Evolutionary conservation across 1,140 invertebrate species (phyloP).

Genomic region (Cotesia typhae): DNA sequence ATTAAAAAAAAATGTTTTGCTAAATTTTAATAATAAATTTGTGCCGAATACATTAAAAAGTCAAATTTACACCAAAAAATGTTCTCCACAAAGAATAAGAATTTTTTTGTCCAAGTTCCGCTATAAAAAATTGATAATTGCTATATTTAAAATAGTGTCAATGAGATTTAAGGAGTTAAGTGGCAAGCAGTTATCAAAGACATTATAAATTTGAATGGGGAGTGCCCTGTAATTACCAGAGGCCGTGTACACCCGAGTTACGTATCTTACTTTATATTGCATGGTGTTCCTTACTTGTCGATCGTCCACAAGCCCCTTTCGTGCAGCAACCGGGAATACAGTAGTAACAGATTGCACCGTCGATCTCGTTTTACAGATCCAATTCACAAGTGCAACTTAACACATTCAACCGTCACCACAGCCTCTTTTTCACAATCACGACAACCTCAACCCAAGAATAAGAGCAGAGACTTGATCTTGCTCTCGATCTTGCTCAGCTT

Average conservation of each 20-base stretch:
- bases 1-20: too few relatives aligned
- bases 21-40: too few relatives aligned
- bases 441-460: neutral
- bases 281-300: too few relatives aligned
- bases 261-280: neutral
- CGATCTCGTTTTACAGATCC: constrained; percentile 24
- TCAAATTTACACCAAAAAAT: too few relatives aligned
- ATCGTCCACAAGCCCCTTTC: too few relatives aligned
- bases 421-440: neutral
- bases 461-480: too few relatives aligned
- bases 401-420: constrained; percentile 25
- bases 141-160: constrained; percentile 6
- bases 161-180: constrained; percentile 7
- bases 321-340: neutral
- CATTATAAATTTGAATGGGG: constrained; percentile 49
- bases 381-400: constrained; percentile 23
- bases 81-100: neutral
- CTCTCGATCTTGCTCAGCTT: neutral
- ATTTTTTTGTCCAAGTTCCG: neutral
- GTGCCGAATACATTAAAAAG: too few relatives aligned
- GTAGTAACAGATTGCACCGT: constrained; percentile 10
- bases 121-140: neutral
- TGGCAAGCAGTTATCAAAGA: constrained; percentile 45
- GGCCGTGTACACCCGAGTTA: constrained; percentile 31
- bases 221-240: constrained; percentile 47